Evolutionary conservation across 2,888 invertebrate genomes (phyloP).

Genomic region (Falcaria lacertinaria): DNA sequence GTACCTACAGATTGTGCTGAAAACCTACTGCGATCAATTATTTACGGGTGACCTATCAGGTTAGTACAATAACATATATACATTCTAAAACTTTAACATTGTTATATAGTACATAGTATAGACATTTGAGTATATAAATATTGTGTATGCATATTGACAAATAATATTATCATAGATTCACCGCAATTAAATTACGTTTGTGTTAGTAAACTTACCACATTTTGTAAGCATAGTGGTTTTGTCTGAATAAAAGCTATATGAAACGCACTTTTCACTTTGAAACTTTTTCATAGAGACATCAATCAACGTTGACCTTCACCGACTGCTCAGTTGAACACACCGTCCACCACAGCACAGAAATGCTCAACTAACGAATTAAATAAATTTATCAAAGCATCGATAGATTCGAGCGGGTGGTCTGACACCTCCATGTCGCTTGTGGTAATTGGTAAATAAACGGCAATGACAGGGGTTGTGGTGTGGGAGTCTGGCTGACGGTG

Average conservation of each 20-base stretch:
- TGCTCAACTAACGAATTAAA: background rate
- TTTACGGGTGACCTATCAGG: too few relatives aligned
- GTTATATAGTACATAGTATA: too few relatives aligned
- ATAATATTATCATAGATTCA: too few relatives aligned
- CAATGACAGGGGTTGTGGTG: slow-evolving; percentile 33
- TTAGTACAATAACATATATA: too few relatives aligned
- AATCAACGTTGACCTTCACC: slow-evolving; percentile 34
- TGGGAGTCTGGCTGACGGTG: slow-evolving; percentile 21
- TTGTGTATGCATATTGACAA: too few relatives aligned
- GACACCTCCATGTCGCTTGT: slow-evolving; percentile 36
- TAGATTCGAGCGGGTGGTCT: slow-evolving; percentile 31
- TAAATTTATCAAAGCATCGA: slow-evolving; percentile 24
- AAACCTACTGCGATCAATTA: too few relatives aligned
- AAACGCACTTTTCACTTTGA: slow-evolving; percentile 30
- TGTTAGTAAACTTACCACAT: slow-evolving; percentile 42
- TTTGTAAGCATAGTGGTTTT: slow-evolving; percentile 18
- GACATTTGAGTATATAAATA: too few relatives aligned
- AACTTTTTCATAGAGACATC: slow-evolving; percentile 24
- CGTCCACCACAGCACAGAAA: background rate
- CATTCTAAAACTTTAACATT: too few relatives aligned
- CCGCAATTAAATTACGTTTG: too few relatives aligned
- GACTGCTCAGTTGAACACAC: slow-evolving; percentile 1
- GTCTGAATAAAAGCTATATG: slow-evolving; percentile 18
- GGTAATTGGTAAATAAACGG: slow-evolving; percentile 61
- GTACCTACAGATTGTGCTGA: too few relatives aligned